phyloP scores from a whole-genome alignment of 2,797 vertebrate species.

The Spinibarbus caldwelli region DNA sequence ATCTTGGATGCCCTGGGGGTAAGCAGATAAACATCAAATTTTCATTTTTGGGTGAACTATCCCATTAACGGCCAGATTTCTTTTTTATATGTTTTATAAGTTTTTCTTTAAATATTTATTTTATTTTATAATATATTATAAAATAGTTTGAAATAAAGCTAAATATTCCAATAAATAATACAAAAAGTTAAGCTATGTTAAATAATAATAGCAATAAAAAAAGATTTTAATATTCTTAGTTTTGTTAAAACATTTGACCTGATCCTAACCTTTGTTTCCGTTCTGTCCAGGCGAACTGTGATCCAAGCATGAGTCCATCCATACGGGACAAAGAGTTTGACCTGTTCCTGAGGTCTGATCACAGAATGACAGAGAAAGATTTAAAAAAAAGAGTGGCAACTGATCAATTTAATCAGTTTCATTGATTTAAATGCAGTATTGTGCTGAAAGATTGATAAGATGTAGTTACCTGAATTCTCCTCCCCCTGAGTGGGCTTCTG shows the following conservation, averaged over 20 bases:
- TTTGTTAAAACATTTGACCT: not conserved
- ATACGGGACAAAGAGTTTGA: conserved; percentile 82
- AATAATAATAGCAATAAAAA: not conserved
- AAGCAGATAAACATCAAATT: too few species aligned
- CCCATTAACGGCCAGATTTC: too few species aligned
- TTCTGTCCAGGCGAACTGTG: conserved; percentile 84
- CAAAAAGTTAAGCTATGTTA: not conserved
- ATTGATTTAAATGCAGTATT: not conserved
- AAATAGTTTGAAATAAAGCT: not conserved
- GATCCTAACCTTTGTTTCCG: conserved; percentile 69
- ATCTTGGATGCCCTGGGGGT: too few species aligned
- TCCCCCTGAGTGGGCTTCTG: conserved; percentile 81
- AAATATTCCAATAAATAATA: not conserved
- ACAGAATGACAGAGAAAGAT: conserved; percentile 21
- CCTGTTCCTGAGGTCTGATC: conserved; percentile 82
- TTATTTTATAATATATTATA: not conserved
- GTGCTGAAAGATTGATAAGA: not conserved
- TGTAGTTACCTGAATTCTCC: conserved; percentile 78
- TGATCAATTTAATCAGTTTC: not conserved
- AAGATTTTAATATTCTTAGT: not conserved
- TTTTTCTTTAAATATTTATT: not conserved
- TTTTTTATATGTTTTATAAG: not conserved
- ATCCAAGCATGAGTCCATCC: conserved; percentile 81
- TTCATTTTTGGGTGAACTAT: too few species aligned
- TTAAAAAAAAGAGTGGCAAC: conserved; percentile 1